Base-by-base conservation (phyloP, 2,888 invertebrate genomes). In the Camponotus fellah region DNA sequence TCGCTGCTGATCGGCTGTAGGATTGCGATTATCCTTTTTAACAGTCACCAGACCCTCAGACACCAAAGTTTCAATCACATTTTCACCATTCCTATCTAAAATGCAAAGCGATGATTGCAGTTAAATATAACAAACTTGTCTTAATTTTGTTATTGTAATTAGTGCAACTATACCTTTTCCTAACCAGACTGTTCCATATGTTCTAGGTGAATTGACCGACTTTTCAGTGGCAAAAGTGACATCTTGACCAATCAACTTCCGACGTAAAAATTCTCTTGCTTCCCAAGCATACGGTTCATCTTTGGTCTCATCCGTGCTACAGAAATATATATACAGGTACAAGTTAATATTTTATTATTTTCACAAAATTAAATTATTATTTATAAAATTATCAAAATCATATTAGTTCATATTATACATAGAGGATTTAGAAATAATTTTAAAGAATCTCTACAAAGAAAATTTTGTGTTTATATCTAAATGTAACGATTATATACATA, bases 261-360 rank as follows among this genome's bases (percentile, higher is more conserved):
- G 98, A 56, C 99, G 96, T 71, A 99, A 95, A 93, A 97, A 99
- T 95, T 99, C 99, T 80, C 99, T 97, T 0, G 99, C 98, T 94
- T 99, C 99, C 99, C 99, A 99, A 0, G 99, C 99, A 96, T 96
- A 99, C 1, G 99, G 98, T 95, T 99, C 98, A 94, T 98, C 98
- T 94, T 97, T 97, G 14, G 96, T 96, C 92, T 97, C 97, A 65
- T 96, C 96, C 62, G 58, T 83, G 8, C 89, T 90, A 26, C 32
- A 80, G 68, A 49, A 6, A 46, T 4, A 49, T 49, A 46, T 49
- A 49, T 46, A 12, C 10, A 26, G 3, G 10, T 0, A 49, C 2
- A 66, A 53, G 34, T 21, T 53, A 10, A 12, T 60, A 34, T 37
- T 77, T 26, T 40, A 10, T 83, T 37, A 10, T 40, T 32, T 40